Evolutionary conservation across 37 sponge, comb jelly and placozoan genomes (phyloP).

Genomic region (Tethya wilhelma): DNA sequence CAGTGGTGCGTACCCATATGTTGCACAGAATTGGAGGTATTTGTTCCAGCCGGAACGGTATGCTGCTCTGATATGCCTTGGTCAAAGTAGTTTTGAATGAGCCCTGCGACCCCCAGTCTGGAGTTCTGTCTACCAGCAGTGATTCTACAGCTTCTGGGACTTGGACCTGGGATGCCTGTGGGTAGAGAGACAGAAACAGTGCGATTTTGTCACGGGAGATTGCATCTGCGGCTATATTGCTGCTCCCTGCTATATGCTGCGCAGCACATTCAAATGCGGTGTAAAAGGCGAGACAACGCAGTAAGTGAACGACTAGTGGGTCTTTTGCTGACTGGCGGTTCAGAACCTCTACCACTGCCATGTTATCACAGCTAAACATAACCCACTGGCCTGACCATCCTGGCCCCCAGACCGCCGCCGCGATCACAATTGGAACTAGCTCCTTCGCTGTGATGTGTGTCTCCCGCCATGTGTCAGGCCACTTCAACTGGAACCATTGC

Average conservation of each 20-base stretch:
- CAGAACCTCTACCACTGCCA: conserved; percentile 15
- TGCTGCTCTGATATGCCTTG: neutral
- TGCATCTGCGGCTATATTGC: neutral
- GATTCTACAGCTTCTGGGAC: too few relatives aligned
- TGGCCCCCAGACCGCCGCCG: conserved; percentile 22
- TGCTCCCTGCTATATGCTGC: neutral
- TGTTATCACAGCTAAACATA: conserved; percentile 34
- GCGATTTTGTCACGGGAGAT: neutral
- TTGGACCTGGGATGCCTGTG: conserved; percentile 4
- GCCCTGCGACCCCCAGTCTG: neutral
- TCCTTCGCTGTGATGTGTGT: conserved; percentile 8
- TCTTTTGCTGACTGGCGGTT: neutral
- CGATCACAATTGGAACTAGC: too few relatives aligned
- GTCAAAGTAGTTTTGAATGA: neutral
- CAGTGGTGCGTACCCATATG: too few relatives aligned
- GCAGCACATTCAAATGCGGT: neutral
- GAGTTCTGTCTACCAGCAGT: neutral
- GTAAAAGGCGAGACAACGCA: conserved; percentile 14
- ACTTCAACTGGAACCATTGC: neutral
- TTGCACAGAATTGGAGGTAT: too few relatives aligned
- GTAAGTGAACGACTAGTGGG: conserved; percentile 25
- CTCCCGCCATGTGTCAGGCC: neutral
- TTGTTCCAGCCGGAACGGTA: neutral
- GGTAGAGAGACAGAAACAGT: too few relatives aligned
- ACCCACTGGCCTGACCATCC: neutral